Conservation (phyloP, 2,888 invertebrate species). For the Anthophora plumipes region DNA sequence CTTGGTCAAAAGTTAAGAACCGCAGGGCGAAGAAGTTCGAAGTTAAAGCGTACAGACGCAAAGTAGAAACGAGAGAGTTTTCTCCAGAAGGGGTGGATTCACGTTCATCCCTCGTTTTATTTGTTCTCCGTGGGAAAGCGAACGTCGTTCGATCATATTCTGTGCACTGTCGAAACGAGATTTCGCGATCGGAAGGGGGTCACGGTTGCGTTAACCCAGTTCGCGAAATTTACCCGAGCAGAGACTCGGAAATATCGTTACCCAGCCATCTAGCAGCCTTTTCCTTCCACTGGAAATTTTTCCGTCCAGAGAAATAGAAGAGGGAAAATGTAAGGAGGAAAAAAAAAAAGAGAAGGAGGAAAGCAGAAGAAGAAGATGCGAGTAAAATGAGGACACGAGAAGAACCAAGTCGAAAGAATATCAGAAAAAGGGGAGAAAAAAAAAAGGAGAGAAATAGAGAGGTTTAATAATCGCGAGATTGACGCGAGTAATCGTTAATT, state of each 20-base stretch:
- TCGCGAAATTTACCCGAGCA: slow-evolving; percentile 18
- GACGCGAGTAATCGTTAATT: slow-evolving; percentile 31
- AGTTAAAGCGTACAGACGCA: not conserved
- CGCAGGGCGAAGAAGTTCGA: not conserved
- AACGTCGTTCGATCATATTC: slow-evolving; percentile 39
- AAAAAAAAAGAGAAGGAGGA: no score
- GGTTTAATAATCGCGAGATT: slow-evolving; percentile 5
- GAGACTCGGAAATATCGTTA: slow-evolving; percentile 14
- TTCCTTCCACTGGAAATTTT: not conserved
- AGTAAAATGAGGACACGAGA: not conserved
- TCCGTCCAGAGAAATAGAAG: not conserved
- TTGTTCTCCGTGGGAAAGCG: slow-evolving; percentile 3
- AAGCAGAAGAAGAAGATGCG: not conserved
- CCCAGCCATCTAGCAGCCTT: not conserved
- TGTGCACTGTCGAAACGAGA: slow-evolving; percentile 39
- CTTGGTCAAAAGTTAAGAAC: no score
- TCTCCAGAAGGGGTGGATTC: not conserved
- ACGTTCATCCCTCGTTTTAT: slow-evolving; percentile 2
- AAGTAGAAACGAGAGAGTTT: not conserved
- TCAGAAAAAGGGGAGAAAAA: not conserved
- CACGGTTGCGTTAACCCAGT: slow-evolving; percentile 57
- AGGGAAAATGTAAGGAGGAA: no score
- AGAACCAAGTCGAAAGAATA: not conserved
- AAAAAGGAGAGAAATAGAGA: no score
- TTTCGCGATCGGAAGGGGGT: slow-evolving; percentile 53